A percentile compares a stretch with the other conserved stretches of the same genome.
These are phyloP conservation scores for Eremophila alpestris DNA, from an alignment of 2,797 vertebrate species.

Conservation along the genomic window DNA sequence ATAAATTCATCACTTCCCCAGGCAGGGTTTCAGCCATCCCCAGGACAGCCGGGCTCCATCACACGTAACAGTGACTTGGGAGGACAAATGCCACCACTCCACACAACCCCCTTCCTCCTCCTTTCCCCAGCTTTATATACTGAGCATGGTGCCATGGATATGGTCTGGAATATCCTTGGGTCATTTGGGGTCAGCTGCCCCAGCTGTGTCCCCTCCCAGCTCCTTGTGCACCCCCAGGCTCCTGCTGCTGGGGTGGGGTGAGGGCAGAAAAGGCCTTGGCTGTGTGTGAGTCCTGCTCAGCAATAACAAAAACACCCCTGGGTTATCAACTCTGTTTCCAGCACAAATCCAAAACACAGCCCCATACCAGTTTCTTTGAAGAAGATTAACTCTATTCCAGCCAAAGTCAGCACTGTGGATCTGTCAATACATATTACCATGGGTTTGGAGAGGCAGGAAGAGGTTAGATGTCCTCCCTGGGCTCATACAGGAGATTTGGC, in stretches of 20 bases:
- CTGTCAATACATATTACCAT: background rate
- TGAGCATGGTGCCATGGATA: background rate
- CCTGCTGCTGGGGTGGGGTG: background rate
- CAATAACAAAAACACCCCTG: background rate
- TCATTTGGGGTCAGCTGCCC: background rate
- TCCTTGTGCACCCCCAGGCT: background rate
- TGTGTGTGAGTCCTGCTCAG: background rate
- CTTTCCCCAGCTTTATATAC: background rate
- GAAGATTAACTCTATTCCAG: background rate
- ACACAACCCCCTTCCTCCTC: background rate
- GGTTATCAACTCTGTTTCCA: background rate
- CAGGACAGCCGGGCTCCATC: background rate
- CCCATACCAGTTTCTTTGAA: background rate
- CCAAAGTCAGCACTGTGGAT: background rate
- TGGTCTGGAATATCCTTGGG: background rate
- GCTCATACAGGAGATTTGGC: background rate
- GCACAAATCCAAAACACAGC: background rate
- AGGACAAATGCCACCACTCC: background rate
- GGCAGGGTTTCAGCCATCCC: background rate
- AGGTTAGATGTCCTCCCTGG: background rate
- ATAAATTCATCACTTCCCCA: background rate
- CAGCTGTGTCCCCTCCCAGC: background rate
- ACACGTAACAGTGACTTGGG: accelerated
- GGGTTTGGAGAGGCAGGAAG: background rate
- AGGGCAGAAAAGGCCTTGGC: background rate